Base-by-base conservation (phyloP, 2,797 vertebrate species). In the Lindbergichthys nudifrons region DNA sequence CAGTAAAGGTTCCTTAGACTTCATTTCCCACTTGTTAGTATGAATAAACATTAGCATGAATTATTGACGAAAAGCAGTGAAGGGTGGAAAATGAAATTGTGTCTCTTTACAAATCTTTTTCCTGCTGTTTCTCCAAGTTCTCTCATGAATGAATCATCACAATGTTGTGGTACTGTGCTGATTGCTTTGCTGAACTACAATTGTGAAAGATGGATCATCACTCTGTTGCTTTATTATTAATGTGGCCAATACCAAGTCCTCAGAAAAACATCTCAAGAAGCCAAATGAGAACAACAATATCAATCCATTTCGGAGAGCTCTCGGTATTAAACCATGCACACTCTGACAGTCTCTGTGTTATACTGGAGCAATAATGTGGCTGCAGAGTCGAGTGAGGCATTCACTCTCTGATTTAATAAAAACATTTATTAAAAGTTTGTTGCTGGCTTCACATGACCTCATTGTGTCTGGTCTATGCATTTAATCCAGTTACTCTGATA, bases 281-380 rank as follows among this genome's bases (percentile, higher is more conserved):
- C 46, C 41, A 72, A 78, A 70, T 46, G 11, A 61, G 53, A 65
- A 58, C 56, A 71, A 39, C 53, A 66, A 56, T 39, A 77, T 47
- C 45, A 76, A 59, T 71, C 70, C 39, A 58, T 72, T 75, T 57
- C 42, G 21, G 59, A 75, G 45, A 76, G 32, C 14, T 68, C 18
- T 71, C 1, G 8, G 57, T 70, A 73, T 79, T 70, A 68, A 80
- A 79, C 54, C 72, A 65, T 67, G 61, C 23, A 18, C 39, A 51
- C 36, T 60, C 47, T 56, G 53, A 60, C 70, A 69, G 48, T 61
- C 53, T 67, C 75, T 59, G 21, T 19, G n/a, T 77, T 80, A 42
- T 63, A 70, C 58, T 53, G 71, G 52, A 80, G 83, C 77, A 85
- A 84, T 86, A 83, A 86, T 71, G 73, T 61, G 39, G 72, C 70